Base-by-base conservation (phyloP, 2,797 vertebrate species). In the Synaphobranchus kaupii region DNA sequence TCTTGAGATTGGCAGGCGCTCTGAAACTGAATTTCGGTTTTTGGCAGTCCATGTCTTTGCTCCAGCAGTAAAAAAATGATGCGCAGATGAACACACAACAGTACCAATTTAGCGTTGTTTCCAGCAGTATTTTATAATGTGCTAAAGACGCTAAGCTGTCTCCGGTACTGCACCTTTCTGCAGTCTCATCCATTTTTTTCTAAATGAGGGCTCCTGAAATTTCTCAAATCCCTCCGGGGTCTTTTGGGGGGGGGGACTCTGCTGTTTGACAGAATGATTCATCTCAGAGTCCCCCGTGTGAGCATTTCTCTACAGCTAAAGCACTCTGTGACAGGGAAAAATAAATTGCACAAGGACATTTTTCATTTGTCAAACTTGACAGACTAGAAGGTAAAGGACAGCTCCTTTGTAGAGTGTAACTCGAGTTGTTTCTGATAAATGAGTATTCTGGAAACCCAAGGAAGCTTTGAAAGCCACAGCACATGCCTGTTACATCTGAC, bases 301-400 rank as follows among this genome's bases (percentile, higher is more conserved):
- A 50, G 10, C 22, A 20, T 48, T 48, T 50, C 78, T 81, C 78
- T 17, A 81, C 44, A 81, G 78, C 44, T 50, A 81, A 50, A 48
- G 17, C 73, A 6, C 73, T 25, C 9, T 81, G 47, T 50, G 9
- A 81, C 12, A 4, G 44, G 7, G 4, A 50, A 48, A 50, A 81
- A 81, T n/a, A 81, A 50, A 81, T 81, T 50, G 17, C 44, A 81
- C 44, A 81, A 48, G 17, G 50, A n/a, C 44, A 81, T 81, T 81
- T 76, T 48, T 81, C 47, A 48, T 48, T 76, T 76, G 39, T 76
- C 71, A 76, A 34, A 50, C 44, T 48, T 81, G 34, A 78, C 34
- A 17, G 34, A 17, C 34, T 44, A 7, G 39, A 22, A 78, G 73
- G 34, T 50, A 81, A 4, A 50, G 47, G 25, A 50, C 39, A 80